Evolutionary conservation across 1,140 invertebrate genomes (phyloP), one percentile per base, ranked within the genome.

Genomic region (Cydia strobilella): DNA sequence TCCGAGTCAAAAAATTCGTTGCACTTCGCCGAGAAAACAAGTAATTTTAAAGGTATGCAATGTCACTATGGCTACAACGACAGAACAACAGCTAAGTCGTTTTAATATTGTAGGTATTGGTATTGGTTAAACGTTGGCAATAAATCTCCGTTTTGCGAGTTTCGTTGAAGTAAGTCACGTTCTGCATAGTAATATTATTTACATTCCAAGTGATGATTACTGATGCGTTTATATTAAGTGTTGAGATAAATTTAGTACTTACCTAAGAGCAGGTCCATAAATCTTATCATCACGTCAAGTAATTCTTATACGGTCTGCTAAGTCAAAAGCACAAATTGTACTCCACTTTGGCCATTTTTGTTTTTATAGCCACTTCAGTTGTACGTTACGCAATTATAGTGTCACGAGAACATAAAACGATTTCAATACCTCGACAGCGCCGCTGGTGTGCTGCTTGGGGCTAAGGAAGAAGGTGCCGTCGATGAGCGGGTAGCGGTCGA

Each of bases 401-500:
- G 31, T 7, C 5, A 35, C 5, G 31, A 35, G 35, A 39, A 10
- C 35, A 39, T 39, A 39, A 39, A 39, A 39, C 7, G 7, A 39
- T 39, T 7, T 12, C 2, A 12, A 79, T 84, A 92, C 97, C 95
- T 97, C 96, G 77, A 98, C 95, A 84, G 97, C 97, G 80, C 95
- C 94, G 86, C 96, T 96, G 82, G 96, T 96, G 89, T 98, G 97
- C 87, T 98, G 97, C 76, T 96, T 94, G 31, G 98, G 98, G 79
- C 97, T 98, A 27, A 99, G 94, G 94, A 99, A 99, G 94, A 99
- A 98, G 10, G 98, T 99, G 54, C 99, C 99, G 89, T 99, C 98
- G 48, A 99, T 96, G 72, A 99, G 94, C 1, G 99, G 99, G 94
- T 99, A 99, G 76, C 98, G 95, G 94, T 99, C 99, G 93, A 98